Conservation (phyloP, 1,140 invertebrate genomes). For the Epicauta chinensis region DNA sequence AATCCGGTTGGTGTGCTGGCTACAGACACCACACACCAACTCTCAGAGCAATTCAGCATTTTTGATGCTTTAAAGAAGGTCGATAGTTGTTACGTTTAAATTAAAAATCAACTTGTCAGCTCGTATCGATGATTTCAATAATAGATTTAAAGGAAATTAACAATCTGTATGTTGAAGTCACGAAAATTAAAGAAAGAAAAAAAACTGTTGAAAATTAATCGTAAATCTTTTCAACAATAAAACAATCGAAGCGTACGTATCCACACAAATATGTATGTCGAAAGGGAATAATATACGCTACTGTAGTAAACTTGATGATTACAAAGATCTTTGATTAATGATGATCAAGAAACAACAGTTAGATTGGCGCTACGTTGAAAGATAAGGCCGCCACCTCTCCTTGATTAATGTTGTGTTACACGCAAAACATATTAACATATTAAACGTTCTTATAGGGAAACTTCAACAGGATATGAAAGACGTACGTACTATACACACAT, state of each 20-base stretch:
- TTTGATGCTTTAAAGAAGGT: slow-evolving; percentile 28
- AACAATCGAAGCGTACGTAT: slow-evolving; percentile 20
- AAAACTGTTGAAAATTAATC: slow-evolving; percentile 2
- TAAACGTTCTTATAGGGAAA: slow-evolving; percentile 21
- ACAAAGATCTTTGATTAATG: slow-evolving; percentile 32
- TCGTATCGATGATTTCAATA: no score
- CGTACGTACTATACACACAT: no score
- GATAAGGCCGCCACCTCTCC: slow-evolving; percentile 21
- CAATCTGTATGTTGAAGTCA: no score
- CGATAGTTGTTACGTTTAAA: slow-evolving; percentile 3
- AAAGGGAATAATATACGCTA: slow-evolving; percentile 10
- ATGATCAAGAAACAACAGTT: slow-evolving; percentile 32
- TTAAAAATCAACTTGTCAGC: slow-evolving; percentile 11
- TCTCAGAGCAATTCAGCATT: slow-evolving; percentile 15
- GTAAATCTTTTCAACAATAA: no score
- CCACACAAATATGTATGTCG: no score
- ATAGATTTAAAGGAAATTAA: no score
- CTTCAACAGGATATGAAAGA: background rate
- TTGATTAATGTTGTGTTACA: slow-evolving; percentile 35
- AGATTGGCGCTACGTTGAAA: slow-evolving; percentile 16
- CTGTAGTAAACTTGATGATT: slow-evolving; percentile 26
- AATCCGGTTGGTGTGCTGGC: slow-evolving; percentile 26
- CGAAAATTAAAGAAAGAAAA: no score
- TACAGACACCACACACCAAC: slow-evolving; percentile 15
- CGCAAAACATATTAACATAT: slow-evolving; percentile 37